phyloP scores from a whole-genome alignment of 2,797 vertebrate genomes.

The Melopsittacus undulatus region DNA sequence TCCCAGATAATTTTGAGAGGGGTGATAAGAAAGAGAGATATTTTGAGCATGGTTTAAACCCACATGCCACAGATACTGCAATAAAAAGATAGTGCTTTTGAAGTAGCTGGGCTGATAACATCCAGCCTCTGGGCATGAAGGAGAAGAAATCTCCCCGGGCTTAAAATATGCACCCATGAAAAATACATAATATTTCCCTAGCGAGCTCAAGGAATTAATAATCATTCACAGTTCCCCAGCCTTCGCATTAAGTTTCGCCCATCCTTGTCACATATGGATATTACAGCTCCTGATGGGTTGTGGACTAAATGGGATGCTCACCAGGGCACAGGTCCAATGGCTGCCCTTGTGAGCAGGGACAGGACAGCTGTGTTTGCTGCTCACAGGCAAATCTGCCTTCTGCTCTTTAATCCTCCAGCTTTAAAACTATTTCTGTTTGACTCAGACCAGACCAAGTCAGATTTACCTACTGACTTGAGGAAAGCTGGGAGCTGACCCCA shows the following conservation, averaged over 20 bases:
- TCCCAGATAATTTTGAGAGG: neutral
- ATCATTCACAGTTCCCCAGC: neutral
- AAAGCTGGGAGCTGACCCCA: neutral
- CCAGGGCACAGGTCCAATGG: accelerated
- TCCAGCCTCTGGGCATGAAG: neutral
- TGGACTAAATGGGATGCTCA: neutral
- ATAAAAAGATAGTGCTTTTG: neutral
- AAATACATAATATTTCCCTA: neutral
- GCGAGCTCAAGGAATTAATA: neutral
- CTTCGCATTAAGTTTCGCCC: neutral
- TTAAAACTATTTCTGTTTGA: neutral
- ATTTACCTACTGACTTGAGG: neutral
- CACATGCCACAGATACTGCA: neutral
- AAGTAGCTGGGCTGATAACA: neutral
- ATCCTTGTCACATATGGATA: neutral
- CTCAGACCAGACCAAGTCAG: neutral
- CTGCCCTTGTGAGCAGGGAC: accelerated
- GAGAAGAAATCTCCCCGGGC: neutral
- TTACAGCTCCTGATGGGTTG: accelerated
- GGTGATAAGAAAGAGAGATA: neutral
- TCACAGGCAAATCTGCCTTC: neutral
- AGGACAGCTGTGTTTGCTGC: neutral
- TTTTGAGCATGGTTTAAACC: neutral
- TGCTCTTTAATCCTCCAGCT: neutral
- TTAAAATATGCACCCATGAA: neutral